Evolutionary conservation across 2,888 invertebrate species (phyloP), one percentile per base, ranked within the genome.

Genomic region (Limnephilus lunatus): DNA sequence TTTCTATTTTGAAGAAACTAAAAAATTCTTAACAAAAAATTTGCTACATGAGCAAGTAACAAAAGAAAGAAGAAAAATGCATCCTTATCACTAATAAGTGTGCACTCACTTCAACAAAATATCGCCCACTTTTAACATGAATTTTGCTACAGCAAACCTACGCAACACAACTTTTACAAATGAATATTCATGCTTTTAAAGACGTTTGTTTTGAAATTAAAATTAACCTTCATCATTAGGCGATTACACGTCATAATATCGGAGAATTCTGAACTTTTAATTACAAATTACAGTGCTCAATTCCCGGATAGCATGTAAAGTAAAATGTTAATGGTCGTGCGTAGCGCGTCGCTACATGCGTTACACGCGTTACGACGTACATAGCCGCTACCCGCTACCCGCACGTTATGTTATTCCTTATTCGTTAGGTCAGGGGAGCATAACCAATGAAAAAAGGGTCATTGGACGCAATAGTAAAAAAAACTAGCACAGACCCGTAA

Each of bases 321-420:
- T 35, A 81, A 81, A 80, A 35, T 91, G 25, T 91, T 91, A 91
- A 91, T 91, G 91, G 81, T 81, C 85, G 53, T 44, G 44, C 81
- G 31, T 87, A 86, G 87, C 85, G 91, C n/a, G 68, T 25, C 32
- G 35, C 87, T 91, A 81, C 91, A 87, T 91, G 53, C 92, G 91
- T 90, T 92, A 92, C 89, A 80, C 30, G n/a, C 68, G 68, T 68
- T 68, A 68, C 68, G n/a, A 68, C 68, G 25, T 68, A 68, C 68
- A 68, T 68, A n/a, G 25, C 68, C 68, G 25, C 68, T n/a, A 83
- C 88, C 68, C 68, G 25, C 68, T n/a, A 83, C 88, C 44, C 88
- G 88, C 89, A 68, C 91, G 81, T 68, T 68, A 68, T 83, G 89
- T 92, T 92, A 92, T 92, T 92, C 93, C 92, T 92, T 93, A 92